Conservation (phyloP, 2,797 vertebrate genomes). For the Prunella strophiata region DNA sequence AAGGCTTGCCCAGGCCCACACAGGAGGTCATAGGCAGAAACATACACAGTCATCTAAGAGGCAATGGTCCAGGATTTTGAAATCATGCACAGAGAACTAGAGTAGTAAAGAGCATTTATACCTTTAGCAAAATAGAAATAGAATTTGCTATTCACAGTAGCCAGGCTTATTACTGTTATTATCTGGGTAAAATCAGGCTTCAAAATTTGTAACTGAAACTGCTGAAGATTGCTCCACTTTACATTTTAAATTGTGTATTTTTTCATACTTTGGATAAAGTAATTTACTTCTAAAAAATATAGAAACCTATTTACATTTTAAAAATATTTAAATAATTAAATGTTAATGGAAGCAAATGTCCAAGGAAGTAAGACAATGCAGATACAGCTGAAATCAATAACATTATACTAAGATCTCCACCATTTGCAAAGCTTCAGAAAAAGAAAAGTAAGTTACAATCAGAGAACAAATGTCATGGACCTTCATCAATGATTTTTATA, state of each 20-base stretch:
- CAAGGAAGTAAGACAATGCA: background rate
- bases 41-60: background rate
- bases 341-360: background rate
- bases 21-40: background rate
- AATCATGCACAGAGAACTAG: background rate
- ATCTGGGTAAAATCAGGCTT: background rate
- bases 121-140: background rate
- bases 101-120: background rate
- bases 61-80: background rate
- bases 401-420: background rate
- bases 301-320: background rate
- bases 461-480: background rate
- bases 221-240: background rate
- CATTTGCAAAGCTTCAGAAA: background rate
- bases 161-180: background rate
- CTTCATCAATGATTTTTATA: background rate
- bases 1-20: background rate
- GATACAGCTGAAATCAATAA: background rate
- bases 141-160: background rate
- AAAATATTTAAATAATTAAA: background rate
- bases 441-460: background rate
- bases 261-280: background rate
- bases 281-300: background rate
- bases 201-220: background rate
- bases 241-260: background rate